Evolutionary conservation across 2,888 invertebrate genomes (phyloP), one percentile per base, ranked within the genome.

Genomic region (Anarsia innoxiella): DNA sequence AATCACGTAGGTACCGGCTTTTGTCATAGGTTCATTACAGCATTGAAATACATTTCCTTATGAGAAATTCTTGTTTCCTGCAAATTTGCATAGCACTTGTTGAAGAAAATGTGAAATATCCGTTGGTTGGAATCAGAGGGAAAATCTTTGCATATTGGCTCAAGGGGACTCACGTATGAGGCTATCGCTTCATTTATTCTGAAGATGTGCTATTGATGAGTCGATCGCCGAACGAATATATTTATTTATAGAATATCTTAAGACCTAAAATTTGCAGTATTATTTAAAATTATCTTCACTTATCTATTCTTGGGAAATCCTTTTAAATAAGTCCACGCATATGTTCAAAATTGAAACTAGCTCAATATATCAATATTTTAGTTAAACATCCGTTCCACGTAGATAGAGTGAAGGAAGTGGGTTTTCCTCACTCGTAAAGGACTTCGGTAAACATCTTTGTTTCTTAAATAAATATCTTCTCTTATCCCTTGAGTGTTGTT

Each of bases 91-190:
- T 37, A n/a, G n/a, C n/a, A n/a, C n/a, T n/a, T n/a, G n/a, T n/a
- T n/a, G n/a, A n/a, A n/a, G n/a, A n/a, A n/a, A n/a, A n/a, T n/a
- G n/a, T n/a, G n/a, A n/a, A n/a, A n/a, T n/a, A n/a, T n/a, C n/a
- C n/a, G n/a, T n/a, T n/a, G n/a, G n/a, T n/a, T n/a, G n/a, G n/a
- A 25, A 10, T 10, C 9, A 26, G 27, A 10, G 44, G 51, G 61
- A 59, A 67, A 66, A 66, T 59, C 41, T 44, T 61, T 63, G 53
- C 64, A 66, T 62, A 62, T 52, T 36, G 30, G 51, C 46, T 72
- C 67, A 70, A 75, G 66, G 69, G 59, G 32, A 60, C 23, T 71
- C 77, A 78, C 77, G 75, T 75, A 42, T 63, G 61, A 71, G 71
- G 75, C 46, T 56, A 19, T 19, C 16, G 28, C 16, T 31, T 40